A percentile compares a stretch with the other conserved stretches of the same genome.
Conservation (phyloP, 2,113 vertebrate genomes). For the Oreotrochilus melanogaster region DNA sequence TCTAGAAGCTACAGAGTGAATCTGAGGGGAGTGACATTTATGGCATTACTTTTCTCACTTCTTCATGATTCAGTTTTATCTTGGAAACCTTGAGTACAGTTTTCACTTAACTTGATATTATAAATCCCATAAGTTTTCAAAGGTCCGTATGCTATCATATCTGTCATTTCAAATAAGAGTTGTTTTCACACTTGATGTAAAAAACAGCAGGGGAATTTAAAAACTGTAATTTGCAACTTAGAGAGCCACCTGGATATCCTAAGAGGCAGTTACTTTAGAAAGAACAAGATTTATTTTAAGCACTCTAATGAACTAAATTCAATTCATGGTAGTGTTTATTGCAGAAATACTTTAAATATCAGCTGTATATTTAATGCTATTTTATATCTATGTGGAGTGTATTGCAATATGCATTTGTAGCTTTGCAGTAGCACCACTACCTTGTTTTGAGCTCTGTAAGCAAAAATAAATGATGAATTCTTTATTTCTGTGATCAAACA, state of each 20-base stretch:
- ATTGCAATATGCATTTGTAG: neutral
- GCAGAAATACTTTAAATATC: neutral
- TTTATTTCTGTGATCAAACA: neutral
- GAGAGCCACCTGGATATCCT: conserved; percentile 6
- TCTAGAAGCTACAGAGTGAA: neutral
- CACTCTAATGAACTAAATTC: neutral
- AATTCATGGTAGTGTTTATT: neutral
- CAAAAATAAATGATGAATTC: neutral
- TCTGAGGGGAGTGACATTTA: neutral
- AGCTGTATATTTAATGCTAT: neutral
- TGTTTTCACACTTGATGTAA: conserved; percentile 30
- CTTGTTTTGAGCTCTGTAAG: neutral
- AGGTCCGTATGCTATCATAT: neutral
- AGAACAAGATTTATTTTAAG: neutral
- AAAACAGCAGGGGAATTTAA: conserved; percentile 4
- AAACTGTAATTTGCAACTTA: conserved; percentile 23
- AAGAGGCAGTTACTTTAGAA: neutral
- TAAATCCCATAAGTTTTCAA: neutral
- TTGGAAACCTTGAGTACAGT: neutral
- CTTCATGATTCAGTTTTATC: neutral
- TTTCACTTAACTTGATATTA: neutral
- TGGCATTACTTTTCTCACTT: neutral
- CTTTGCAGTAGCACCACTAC: neutral
- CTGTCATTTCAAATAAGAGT: neutral
- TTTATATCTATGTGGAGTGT: neutral